phyloP scores from a whole-genome alignment of 37 sponge, comb jelly and placozoan species.

The Eunapius fragilis region DNA sequence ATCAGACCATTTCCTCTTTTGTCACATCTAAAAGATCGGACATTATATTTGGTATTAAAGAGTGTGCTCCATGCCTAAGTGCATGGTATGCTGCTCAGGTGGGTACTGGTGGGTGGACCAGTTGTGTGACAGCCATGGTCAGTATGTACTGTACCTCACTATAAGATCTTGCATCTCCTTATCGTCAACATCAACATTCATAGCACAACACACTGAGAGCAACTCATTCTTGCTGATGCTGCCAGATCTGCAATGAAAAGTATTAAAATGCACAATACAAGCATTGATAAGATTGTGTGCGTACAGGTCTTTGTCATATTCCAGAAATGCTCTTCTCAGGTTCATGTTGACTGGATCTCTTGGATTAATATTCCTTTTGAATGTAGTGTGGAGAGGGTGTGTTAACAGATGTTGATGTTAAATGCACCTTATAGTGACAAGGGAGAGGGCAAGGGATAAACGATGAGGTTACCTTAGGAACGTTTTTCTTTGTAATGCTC shows the following conservation, averaged over 20 bases:
- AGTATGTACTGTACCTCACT: conserved; percentile 16
- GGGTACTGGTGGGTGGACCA: not conserved
- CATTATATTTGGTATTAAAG: not conserved
- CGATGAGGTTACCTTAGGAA: too few relatives aligned
- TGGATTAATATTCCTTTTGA: conserved; percentile 46
- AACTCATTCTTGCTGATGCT: conserved; percentile 46
- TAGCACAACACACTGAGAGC: conserved; percentile 34
- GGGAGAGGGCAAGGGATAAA: too few relatives aligned
- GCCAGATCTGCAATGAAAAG: conserved; percentile 38
- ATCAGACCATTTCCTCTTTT: conserved; percentile 73
- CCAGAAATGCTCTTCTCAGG: conserved; percentile 82
- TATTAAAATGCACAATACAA: not conserved
- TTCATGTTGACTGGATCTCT: conserved; percentile 82
- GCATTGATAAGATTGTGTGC: not conserved
- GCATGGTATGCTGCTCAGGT: not conserved
- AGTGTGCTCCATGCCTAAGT: too few relatives aligned
- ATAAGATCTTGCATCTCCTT: conserved; percentile 55
- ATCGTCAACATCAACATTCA: conserved; percentile 31
- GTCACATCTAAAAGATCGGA: conserved; percentile 43
- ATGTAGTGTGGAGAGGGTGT: too few relatives aligned
- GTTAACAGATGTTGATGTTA: too few relatives aligned
- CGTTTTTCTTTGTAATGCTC: too few relatives aligned
- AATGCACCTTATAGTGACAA: too few relatives aligned
- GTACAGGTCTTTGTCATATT: conserved; percentile 80
- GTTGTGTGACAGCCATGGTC: not conserved